phyloP scores from a whole-genome alignment of 2,113 vertebrate genomes.

The Seriola rivoliana region DNA sequence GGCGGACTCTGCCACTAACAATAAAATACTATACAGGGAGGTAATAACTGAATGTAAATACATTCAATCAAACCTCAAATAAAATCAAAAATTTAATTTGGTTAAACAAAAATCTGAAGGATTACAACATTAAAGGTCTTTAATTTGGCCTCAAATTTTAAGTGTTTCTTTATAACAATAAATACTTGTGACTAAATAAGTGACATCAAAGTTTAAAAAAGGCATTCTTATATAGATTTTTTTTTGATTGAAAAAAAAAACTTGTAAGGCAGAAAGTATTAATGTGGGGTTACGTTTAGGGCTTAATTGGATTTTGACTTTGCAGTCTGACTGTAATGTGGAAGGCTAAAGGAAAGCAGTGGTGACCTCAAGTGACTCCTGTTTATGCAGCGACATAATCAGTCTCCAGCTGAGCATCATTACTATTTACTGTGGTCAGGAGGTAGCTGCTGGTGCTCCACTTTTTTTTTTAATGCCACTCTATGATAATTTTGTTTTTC shows the following conservation, averaged over 20 bases:
- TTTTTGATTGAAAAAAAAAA: too few relatives aligned
- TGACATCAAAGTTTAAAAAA: neutral
- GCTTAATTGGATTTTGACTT: conserved; percentile 18
- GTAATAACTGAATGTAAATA: neutral
- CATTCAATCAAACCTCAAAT: too few relatives aligned
- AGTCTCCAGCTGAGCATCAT: conserved; percentile 36
- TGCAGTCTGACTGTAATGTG: neutral
- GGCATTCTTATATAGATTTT: too few relatives aligned
- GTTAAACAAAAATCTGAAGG: too few relatives aligned
- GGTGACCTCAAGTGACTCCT: conserved; percentile 13
- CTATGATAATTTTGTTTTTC: conserved; percentile 62
- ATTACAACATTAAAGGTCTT: neutral
- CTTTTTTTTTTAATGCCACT: conserved; percentile 21
- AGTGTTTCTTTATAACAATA: neutral
- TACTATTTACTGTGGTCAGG: conserved; percentile 29
- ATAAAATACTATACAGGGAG: neutral
- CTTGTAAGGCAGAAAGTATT: neutral
- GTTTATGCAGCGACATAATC: conserved; percentile 22
- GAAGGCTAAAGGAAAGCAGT: conserved; percentile 1
- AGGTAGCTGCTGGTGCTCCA: conserved; percentile 26
- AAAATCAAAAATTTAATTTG: too few relatives aligned
- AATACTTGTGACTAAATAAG: neutral
- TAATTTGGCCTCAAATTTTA: neutral
- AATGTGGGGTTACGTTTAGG: neutral
- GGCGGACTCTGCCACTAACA: neutral